Percentiles rank a stretch among this genome's conserved stretches.
Conservation (phyloP, 2,113 vertebrate genomes). For the Puffinus mauretanicus region DNA sequence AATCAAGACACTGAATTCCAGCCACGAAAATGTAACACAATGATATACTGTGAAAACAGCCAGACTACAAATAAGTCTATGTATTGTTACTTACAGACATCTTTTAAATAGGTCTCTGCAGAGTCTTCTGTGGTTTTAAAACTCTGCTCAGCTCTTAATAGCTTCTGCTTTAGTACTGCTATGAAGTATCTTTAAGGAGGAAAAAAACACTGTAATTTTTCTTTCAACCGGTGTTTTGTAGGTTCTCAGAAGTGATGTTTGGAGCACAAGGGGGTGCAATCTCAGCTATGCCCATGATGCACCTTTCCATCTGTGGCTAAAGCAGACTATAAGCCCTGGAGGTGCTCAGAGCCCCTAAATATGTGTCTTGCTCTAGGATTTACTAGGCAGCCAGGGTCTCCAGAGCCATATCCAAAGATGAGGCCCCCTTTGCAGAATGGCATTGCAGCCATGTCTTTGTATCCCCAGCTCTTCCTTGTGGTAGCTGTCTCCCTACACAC, state of each 20-base stretch:
- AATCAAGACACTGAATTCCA: background rate
- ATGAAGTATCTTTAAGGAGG: background rate
- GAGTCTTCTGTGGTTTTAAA: background rate
- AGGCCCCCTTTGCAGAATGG: fast-evolving
- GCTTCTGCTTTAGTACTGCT: background rate
- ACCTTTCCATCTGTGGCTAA: background rate
- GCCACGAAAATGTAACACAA: background rate
- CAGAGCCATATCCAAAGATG: background rate
- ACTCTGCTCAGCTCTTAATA: background rate
- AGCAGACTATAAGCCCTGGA: fast-evolving
- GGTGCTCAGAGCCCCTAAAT: background rate
- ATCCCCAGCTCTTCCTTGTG: background rate
- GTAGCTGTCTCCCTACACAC: background rate
- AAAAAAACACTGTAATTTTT: background rate
- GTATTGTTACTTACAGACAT: background rate
- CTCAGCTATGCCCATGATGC: fast-evolving
- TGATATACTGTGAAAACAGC: constrained; percentile 22
- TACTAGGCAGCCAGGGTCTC: background rate
- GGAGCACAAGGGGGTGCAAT: background rate
- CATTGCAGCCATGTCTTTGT: background rate
- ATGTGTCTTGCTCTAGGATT: background rate
- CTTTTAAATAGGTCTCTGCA: background rate
- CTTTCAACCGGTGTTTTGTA: background rate
- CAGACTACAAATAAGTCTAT: background rate
- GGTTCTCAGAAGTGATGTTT: background rate